These are phyloP conservation scores for Graptemys geographica DNA, from an alignment of 2,797 vertebrate genomes.

Conservation along the genomic window DNA sequence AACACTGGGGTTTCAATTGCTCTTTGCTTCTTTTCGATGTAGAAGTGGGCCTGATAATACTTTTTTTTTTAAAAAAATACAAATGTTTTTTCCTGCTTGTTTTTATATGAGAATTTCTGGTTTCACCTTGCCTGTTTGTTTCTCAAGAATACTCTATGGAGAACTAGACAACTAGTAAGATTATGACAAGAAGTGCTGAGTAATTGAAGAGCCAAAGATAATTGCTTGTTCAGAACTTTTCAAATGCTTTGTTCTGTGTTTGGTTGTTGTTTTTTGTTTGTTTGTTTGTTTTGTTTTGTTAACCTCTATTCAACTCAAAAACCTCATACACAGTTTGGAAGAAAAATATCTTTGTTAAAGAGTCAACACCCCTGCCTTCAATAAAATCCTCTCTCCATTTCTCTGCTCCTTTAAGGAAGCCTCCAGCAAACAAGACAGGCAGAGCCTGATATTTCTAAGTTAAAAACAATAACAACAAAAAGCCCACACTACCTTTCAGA, in stretches of 20 bases:
- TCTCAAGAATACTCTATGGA: neutral
- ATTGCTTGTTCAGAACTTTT: neutral
- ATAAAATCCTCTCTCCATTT: neutral
- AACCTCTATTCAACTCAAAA: neutral
- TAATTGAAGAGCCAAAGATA: neutral
- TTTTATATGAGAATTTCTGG: neutral
- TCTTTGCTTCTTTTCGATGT: neutral
- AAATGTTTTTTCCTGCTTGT: neutral
- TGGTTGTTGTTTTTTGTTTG: neutral
- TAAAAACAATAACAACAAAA: neutral
- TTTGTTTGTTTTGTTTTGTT: neutral
- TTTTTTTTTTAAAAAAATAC: neutral
- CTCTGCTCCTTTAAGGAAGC: neutral
- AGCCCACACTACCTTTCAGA: neutral
- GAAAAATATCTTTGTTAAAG: neutral
- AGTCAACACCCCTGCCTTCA: neutral
- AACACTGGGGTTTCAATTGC: neutral
- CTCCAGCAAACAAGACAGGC: neutral
- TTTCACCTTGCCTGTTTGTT: neutral
- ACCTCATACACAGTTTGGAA: neutral
- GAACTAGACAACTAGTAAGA: neutral
- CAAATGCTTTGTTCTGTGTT: constrained; percentile 1
- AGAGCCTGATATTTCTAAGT: neutral
- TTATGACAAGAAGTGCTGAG: neutral
- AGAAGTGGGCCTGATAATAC: neutral